Base-by-base conservation (phyloP, 2,113 vertebrate species). In the Laticauda laticaudata region DNA sequence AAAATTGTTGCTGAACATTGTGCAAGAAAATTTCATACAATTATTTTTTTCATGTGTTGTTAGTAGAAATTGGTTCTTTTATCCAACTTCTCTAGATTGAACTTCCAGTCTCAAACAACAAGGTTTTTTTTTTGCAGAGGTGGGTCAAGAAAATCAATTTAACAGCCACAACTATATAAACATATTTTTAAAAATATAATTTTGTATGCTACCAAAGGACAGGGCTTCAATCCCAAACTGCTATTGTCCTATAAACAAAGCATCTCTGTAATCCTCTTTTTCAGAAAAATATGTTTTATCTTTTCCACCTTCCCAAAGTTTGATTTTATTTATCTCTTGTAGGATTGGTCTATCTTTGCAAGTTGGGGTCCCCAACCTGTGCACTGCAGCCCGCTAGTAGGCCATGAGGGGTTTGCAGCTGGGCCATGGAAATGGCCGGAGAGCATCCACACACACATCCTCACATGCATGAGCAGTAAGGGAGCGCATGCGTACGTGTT, bases 401-500 rank as follows among this genome's bases (percentile, higher is more conserved):
- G 55, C 55, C 5, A 4, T 2, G 21, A 57, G 21, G 56, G 56
- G 56, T 57, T 57, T 23, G 21, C 56, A 57, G 2, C 56, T 57
- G 56, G 56, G 21, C 18, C 5, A 21, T 57, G 18, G 56, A 57
- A 57, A 57, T 21, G 0, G 56, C 56, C 5, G 0, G 56, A 0
- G 21, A 57, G 56, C 56, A 23, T 57, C 5, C 21, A 2, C 1
- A 0, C 20, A 8, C 21, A 23, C 20, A 23, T 57, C 21, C 21
- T 8, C 56, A 57, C 56, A 57, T 57, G 56, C 56, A 0, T 1
- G 6, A 57, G 20, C 6, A 23, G 21, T 23, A 57, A 2, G 56
- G 23, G 56, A 57, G 5, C 21, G 7, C 56, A 23, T 23, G 21
- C 0, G 0, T 23, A 21, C 21, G 0, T 0, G 6, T 5, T 57